Evolutionary conservation across 2,888 invertebrate species (phyloP).

Genomic region (Agonopterix subpropinquella): DNA sequence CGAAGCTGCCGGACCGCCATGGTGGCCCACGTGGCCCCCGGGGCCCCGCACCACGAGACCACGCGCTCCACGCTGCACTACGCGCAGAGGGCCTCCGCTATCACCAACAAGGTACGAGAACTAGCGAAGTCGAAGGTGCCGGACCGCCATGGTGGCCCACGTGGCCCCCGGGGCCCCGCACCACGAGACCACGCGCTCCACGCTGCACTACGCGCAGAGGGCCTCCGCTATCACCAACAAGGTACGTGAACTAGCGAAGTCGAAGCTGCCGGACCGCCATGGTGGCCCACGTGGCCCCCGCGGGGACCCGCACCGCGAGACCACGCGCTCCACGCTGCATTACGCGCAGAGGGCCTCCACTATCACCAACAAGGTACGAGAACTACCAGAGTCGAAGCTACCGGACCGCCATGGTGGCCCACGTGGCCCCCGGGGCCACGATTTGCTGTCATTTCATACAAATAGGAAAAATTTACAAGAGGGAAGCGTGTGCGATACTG

Average conservation of each 20-base stretch:
- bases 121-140: too few relatives aligned
- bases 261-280: constrained; percentile 97
- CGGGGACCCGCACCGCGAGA: constrained; percentile 88
- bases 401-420: constrained; percentile 97
- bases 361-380: constrained; percentile 90
- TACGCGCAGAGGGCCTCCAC: constrained; percentile 96
- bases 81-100: constrained; percentile 94
- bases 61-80: constrained; percentile 95
- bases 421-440: too few relatives aligned
- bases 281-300: constrained; percentile 96
- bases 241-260: too few relatives aligned
- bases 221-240: constrained; percentile 95
- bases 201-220: constrained; percentile 94
- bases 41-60: constrained; percentile 88
- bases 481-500: too few relatives aligned
- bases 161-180: constrained; percentile 88
- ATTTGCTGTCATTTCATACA: too few relatives aligned
- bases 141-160: constrained; percentile 98
- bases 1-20: constrained; percentile 97
- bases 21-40: constrained; percentile 96
- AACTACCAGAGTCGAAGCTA: too few relatives aligned
- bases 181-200: constrained; percentile 95
- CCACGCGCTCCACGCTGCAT: constrained; percentile 93
- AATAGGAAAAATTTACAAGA: too few relatives aligned
- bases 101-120: constrained; percentile 90